Conservation (phyloP, 2,113 vertebrate genomes). For the Panurus biarmicus region DNA sequence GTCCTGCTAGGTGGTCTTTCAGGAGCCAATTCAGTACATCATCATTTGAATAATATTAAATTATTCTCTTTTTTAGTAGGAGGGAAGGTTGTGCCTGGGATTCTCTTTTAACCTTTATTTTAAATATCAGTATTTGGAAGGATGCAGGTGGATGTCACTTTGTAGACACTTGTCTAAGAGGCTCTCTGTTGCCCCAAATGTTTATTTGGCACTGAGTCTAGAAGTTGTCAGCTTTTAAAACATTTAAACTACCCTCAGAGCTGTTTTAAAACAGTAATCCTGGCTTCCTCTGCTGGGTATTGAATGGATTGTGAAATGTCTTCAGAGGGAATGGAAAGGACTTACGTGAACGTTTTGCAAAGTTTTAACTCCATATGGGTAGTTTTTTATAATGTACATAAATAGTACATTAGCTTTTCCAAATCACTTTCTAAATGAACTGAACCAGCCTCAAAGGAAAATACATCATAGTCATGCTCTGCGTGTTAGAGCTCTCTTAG, state of each 20-base stretch:
- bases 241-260: neutral
- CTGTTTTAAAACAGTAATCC: constrained; percentile 29
- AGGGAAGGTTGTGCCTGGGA: neutral
- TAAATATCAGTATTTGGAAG: neutral
- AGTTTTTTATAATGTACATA: constrained; percentile 38
- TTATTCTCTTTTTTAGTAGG: neutral
- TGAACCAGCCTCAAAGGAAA: constrained; percentile 50
- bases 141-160: neutral
- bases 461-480: constrained; percentile 28
- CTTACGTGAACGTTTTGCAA: constrained; percentile 17
- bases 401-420: constrained; percentile 50
- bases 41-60: neutral
- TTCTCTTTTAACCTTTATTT: neutral
- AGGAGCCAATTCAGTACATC: neutral
- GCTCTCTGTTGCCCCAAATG: neutral
- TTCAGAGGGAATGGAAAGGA: neutral
- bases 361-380: constrained; percentile 52
- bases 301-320: constrained; percentile 49
- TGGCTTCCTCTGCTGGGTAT: constrained; percentile 17
- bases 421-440: constrained; percentile 49
- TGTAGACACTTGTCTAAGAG: neutral
- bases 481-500: neutral
- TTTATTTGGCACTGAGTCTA: neutral
- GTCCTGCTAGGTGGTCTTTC: neutral
- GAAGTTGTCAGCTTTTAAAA: constrained; percentile 22